Evolutionary conservation across 2,888 invertebrate genomes (phyloP).

Genomic region (Eristalis pertinax): DNA sequence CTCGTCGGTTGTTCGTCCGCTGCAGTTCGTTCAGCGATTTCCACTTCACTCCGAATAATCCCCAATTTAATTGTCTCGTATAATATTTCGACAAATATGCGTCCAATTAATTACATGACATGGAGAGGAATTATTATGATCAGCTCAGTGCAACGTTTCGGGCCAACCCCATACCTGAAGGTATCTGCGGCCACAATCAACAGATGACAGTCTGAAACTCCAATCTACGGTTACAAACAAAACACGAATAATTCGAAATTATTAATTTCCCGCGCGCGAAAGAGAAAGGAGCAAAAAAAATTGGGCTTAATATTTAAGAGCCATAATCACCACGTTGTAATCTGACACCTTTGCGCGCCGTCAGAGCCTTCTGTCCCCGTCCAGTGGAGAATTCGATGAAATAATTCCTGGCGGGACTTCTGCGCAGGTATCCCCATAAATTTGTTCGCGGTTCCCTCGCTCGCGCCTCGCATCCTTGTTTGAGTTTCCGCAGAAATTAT

Average conservation of each 20-base stretch:
- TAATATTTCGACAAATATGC: conserved; percentile 72
- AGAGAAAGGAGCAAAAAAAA: conserved; percentile 2
- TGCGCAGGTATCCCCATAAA: conserved; percentile 67
- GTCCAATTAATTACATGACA: conserved; percentile 69
- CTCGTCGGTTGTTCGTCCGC: background rate
- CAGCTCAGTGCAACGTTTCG: conserved; percentile 18
- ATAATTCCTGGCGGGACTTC: conserved; percentile 70
- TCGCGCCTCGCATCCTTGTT: conserved; percentile 47
- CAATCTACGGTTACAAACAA: conserved; percentile 65
- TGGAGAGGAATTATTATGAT: conserved; percentile 52
- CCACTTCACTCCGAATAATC: conserved; percentile 45
- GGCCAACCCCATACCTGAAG: conserved; percentile 8
- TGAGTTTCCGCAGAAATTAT: conserved; percentile 69
- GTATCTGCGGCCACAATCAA: conserved; percentile 62
- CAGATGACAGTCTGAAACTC: conserved; percentile 64
- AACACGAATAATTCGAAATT: conserved; percentile 69
- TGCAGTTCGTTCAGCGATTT: background rate
- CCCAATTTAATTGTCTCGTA: conserved; percentile 69
- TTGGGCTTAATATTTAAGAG: conserved; percentile 67
- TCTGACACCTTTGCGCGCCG: conserved; percentile 67
- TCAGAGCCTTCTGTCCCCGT: conserved; percentile 38
- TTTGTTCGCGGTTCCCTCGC: conserved; percentile 20
- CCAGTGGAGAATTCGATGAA: conserved; percentile 63
- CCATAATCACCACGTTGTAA: conserved; percentile 70
- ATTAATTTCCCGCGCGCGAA: conserved; percentile 48